Base-by-base conservation (phyloP, 2,888 invertebrate genomes). In the Drosophila picticornis region DNA sequence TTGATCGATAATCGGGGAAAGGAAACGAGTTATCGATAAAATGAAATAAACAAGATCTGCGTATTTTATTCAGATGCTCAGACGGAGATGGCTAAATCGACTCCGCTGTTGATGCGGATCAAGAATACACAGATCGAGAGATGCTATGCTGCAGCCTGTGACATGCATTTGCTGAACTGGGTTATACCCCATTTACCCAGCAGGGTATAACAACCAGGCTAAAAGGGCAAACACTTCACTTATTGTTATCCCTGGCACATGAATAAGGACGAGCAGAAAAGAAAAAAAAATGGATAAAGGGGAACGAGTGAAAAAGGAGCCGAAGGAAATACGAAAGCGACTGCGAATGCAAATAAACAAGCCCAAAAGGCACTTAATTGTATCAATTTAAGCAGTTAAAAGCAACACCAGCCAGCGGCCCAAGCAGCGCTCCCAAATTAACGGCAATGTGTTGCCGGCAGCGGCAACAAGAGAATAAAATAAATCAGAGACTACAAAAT, bases 331-430 rank as follows among this genome's bases (percentile, higher is more conserved):
- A 19, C 67, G 57, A 56, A 60, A 25, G 29, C 46, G 61, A 64
- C 70, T 50, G 58, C 48, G 69, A 87, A 83, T 75, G 70, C 67
- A 65, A 77, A 83, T 77, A 83, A 85, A 85, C 80, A 80, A 69
- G 70, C 72, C 86, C 70, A 64, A 86, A 86, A 77, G 89, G 72
- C 84, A 87, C 84, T 87, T 89, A 89, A 84, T 84, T 84, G 87
- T 78, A 87, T 75, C 90, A 84, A 86, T 87, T 84, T 78, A 76
- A 82, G 77, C 74, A 75, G 66, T 84, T 75, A 84, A 89, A 81
- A 77, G 75, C 75, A 70, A 65, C 64, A 51, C 62, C 62, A 55
- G 19, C 52, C 53, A n/a, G 25, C 38, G 5, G 19, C 57, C 27
- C 52, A 34, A 32, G 13, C 40, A 31, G 34, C 56, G 50, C 27